Percentiles rank a stretch among this genome's conserved stretches.
Conservation (phyloP, 2,113 vertebrate genomes). For the Pitta sordida region DNA sequence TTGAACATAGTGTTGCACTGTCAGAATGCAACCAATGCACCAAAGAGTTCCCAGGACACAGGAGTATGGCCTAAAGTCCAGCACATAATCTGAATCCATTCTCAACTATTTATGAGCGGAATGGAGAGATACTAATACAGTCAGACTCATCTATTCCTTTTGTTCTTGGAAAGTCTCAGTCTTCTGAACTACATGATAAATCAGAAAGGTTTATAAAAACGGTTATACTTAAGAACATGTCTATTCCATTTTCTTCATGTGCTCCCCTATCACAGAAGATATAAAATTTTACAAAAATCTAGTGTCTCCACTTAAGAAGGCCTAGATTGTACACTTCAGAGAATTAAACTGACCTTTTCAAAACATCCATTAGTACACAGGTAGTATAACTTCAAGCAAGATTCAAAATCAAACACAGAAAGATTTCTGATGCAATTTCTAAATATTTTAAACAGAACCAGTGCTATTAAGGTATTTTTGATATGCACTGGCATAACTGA, state of each 20-base stretch:
- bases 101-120: background rate
- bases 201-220: background rate
- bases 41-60: background rate
- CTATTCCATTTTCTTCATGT: background rate
- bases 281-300: background rate
- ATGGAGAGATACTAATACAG: background rate
- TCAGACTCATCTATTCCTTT: background rate
- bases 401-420: background rate
- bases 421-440: background rate
- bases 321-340: background rate
- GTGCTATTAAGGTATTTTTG: background rate
- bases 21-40: background rate
- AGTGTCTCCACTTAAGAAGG: background rate
- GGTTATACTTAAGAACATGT: background rate
- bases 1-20: background rate
- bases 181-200: background rate
- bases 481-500: background rate
- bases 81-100: background rate
- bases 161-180: background rate
- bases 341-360: background rate
- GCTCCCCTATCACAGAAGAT: background rate
- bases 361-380: background rate
- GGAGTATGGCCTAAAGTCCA: background rate
- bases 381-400: background rate
- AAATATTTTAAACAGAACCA: background rate